Evolutionary conservation across 2,113 vertebrate species (phyloP), one percentile per base, ranked within the genome.

Genomic region (Laticauda colubrina): DNA sequence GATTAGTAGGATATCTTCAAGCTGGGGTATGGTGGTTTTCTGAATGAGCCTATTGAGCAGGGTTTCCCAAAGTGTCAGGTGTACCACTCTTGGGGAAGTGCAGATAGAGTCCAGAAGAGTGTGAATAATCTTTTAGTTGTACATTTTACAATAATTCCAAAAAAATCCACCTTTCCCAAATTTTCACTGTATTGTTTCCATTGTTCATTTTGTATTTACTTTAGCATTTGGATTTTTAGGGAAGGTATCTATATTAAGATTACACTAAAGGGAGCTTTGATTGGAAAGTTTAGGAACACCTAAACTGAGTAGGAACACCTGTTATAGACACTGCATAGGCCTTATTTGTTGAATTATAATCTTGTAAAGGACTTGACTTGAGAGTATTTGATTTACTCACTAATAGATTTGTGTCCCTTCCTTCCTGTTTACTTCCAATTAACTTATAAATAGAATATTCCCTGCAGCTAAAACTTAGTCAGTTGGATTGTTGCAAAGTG

Each of bases 371-470:
- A 39, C 34, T 81, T 81, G 34, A 81, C 15, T 34, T 81, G 75
- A 81, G 34, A 43, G 6, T 39, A 81, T 81, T 21, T 51, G 10
- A 20, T 39, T 53, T 54, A 75, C 29, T 81, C 75, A 20, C 34
- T 43, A 81, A 81, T 34, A 43, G 75, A 81, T 81, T 85, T 39
- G 53, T 89, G 0, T 92, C 81, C 23, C 54, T 88, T 87, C 81
- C n/a, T 90, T 55, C 54, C 51, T 94, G 39, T 94, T 88, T 87
- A 90, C 26, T 90, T 53, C 54, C 51, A 94, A 34, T 94, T 96
- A 93, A 88, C 45, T 91, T 87, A 94, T 29, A 18, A 53, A 61
- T 81, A 95, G 95, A 90, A 45, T 0, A 0, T 59, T 48, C 89
- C 45, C 89, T 93, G 29, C 24, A 91, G 91, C 92, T 94, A 45